Base-by-base conservation (phyloP, 2,888 invertebrate genomes). In the Drosophila maculinotata region DNA sequence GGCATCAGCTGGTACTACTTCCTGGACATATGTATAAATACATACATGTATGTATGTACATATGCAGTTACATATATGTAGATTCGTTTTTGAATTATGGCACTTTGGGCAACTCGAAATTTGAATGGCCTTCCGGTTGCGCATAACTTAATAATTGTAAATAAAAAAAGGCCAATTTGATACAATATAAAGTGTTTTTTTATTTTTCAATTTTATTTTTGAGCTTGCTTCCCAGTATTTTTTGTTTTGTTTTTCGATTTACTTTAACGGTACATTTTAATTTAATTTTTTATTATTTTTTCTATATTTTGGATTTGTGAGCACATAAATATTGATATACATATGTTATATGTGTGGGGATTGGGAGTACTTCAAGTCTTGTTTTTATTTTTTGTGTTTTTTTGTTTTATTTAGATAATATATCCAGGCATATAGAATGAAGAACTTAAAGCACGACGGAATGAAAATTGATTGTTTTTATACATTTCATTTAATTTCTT, bases 361-460 rank as follows among this genome's bases (percentile, higher is more conserved):
- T 25, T 47, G 36, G 49, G 38, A 64, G 76, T 76, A 76, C 76
- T 71, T 74, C 54, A 75, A 68, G 77, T 75, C 68, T 76, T n/a
- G n/a, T n/a, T n/a, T 71, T 53, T 20, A 44, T 53, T 48, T n/a
- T n/a, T n/a, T n/a, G n/a, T 48, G 17, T 17, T 14, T 31, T 33
- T 25, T 15, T 15, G n/a, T 48, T 31, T 51, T 41, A 42, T 58
- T 66, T 54, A 71, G 58, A 69, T 69, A 56, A 75, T 71, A 69
- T 71, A 68, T 66, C 57, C 51, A 60, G 59, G 49, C 57, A 53
- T 60, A 57, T 70, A 47, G 36, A 66, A 62, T 70, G 35, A 58
- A 62, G 28, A 69, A 69, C 74, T 73, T 73, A 77, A 77, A 77
- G 74, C 78, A 69, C 69, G 62, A 73, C 78, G 75, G 75, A 75